phyloP scores from a whole-genome alignment of 2,113 vertebrate genomes.

The Scortum barcoo region DNA sequence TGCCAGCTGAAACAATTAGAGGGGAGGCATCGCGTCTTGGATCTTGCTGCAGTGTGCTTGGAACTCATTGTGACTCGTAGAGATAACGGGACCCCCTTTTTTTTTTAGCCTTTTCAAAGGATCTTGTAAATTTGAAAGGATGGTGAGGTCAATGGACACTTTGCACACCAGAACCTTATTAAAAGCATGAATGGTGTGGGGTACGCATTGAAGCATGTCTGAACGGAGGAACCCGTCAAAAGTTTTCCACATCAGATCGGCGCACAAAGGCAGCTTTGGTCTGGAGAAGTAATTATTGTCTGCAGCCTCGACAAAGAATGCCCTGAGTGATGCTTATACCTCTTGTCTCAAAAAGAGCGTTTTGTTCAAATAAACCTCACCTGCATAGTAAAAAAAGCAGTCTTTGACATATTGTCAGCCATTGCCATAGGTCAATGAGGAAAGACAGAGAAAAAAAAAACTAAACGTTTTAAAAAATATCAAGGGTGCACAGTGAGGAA shows the following conservation, averaged over 20 bases:
- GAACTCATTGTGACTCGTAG: constrained; percentile 29
- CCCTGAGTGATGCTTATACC: constrained; percentile 8
- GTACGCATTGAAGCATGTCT: constrained; percentile 11
- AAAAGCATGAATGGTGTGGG: constrained; percentile 28
- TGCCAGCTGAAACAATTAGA: constrained; percentile 29
- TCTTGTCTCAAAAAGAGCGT: constrained; percentile 12
- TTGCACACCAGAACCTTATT: constrained; percentile 32
- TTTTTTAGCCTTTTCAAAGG: constrained; percentile 33
- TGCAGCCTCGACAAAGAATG: background rate
- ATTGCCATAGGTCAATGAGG: constrained; percentile 2
- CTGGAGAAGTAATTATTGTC: constrained; percentile 30
- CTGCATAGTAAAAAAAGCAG: constrained; percentile 1
- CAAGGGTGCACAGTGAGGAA: constrained; percentile 56
- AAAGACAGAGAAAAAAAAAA: constrained; percentile 28
- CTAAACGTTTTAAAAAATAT: constrained; percentile 53
- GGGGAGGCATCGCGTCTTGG: background rate
- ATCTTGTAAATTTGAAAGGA: constrained; percentile 39
- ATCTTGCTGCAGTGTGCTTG: constrained; percentile 16
- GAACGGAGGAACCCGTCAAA: constrained; percentile 10
- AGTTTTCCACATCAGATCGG: background rate
- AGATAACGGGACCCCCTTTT: constrained; percentile 38
- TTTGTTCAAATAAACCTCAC: constrained; percentile 31
- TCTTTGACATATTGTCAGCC: constrained; percentile 18
- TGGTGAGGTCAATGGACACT: constrained; percentile 34
- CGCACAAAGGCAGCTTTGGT: constrained; percentile 37